These are phyloP conservation scores for Bombus sylvicola DNA, from an alignment of 1,140 invertebrate genomes.

Conservation along the genomic window DNA sequence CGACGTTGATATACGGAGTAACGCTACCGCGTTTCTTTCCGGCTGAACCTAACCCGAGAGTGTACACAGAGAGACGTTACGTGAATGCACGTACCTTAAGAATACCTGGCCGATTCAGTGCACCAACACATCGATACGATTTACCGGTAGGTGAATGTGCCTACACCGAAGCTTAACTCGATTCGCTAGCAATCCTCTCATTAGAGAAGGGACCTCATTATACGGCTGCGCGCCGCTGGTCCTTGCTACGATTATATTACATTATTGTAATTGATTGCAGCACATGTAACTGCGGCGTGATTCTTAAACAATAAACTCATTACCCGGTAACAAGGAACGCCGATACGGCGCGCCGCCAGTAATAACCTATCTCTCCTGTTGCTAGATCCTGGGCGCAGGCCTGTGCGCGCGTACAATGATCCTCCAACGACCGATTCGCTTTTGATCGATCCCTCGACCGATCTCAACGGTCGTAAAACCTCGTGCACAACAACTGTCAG, in stretches of 20 bases:
- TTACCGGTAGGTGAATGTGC: constrained; percentile 18
- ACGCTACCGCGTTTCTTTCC: constrained; percentile 21
- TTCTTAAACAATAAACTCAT: constrained; percentile 80
- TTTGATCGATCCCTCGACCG: constrained; percentile 67
- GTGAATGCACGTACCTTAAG: constrained; percentile 25
- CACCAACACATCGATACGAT: not conserved
- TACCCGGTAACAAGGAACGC: constrained; percentile 68
- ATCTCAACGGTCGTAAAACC: constrained; percentile 56
- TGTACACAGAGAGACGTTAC: constrained; percentile 22
- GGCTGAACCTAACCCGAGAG: not conserved
- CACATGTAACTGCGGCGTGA: constrained; percentile 74
- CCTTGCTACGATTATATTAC: constrained; percentile 77
- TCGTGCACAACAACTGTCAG: constrained; percentile 26
- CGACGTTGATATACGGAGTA: constrained; percentile 43
- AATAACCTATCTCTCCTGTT: constrained; percentile 65
- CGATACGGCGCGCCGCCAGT: constrained; percentile 61
- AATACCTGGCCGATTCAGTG: not conserved
- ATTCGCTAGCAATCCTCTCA: constrained; percentile 68
- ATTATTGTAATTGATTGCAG: constrained; percentile 79
- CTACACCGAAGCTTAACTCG: constrained; percentile 18
- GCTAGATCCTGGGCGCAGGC: constrained; percentile 12
- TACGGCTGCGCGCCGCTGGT: constrained; percentile 64
- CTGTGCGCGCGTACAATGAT: constrained; percentile 40
- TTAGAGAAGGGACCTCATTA: constrained; percentile 75
- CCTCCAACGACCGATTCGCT: constrained; percentile 62